Evolutionary conservation across 2,113 vertebrate species (phyloP).

Genomic region (Indicator maculatus): DNA sequence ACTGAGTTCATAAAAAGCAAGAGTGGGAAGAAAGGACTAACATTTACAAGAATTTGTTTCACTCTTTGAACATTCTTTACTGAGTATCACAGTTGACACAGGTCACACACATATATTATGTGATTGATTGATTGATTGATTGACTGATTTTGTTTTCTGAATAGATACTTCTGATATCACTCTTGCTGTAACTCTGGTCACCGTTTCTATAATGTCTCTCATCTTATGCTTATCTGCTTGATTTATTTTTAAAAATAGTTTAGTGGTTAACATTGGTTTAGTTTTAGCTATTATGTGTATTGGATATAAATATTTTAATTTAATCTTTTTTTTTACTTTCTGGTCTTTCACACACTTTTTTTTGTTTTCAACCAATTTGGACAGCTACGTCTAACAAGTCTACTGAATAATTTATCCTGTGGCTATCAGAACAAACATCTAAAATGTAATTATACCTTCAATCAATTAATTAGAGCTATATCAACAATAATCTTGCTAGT

Average conservation of each 20-base stretch:
- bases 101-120: rapidly evolving
- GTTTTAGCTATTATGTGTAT: neutral
- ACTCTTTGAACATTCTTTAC: neutral
- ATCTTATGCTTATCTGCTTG: neutral
- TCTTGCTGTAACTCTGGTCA: neutral
- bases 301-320: neutral
- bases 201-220: neutral
- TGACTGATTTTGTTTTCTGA: neutral
- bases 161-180: neutral
- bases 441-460: neutral
- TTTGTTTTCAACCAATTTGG: neutral
- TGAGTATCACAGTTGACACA: neutral
- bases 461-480: neutral
- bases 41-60: neutral
- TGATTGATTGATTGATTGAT: neutral
- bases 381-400: neutral
- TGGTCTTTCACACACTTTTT: neutral
- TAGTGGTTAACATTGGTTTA: neutral
- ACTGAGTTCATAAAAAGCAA: neutral
- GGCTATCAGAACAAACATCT: neutral
- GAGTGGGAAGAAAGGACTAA: neutral
- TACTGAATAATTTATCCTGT: neutral
- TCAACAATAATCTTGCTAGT: neutral
- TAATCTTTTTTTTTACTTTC: neutral
- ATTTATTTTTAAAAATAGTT: neutral